Percentiles rank a stretch among this genome's conserved stretches.
Conservation (phyloP, 2,888 invertebrate species). For the Candidula unifasciata region DNA sequence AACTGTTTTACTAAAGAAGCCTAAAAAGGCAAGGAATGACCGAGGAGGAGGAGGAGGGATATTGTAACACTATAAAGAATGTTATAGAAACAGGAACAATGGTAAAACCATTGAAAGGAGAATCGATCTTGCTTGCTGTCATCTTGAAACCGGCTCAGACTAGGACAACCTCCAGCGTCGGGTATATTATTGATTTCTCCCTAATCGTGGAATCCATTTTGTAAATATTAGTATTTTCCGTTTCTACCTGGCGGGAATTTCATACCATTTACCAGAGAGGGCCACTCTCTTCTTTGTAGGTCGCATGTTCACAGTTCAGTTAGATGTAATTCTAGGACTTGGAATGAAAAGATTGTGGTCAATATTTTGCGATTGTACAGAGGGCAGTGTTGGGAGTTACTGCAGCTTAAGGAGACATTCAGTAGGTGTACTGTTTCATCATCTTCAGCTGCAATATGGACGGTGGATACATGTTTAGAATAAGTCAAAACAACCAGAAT, state of each 20-base stretch:
- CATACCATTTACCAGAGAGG: background rate
- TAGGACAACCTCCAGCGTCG: background rate
- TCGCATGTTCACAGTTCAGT: background rate
- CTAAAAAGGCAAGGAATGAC: no score
- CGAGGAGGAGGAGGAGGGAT: no score
- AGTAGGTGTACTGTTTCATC: no score
- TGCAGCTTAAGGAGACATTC: no score
- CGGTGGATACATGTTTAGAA: no score
- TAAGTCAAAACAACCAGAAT: no score
- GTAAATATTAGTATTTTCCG: slow-evolving; percentile 16
- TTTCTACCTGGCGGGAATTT: slow-evolving; percentile 13
- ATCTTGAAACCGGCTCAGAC: background rate
- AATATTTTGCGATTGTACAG: no score
- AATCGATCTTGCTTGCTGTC: slow-evolving; percentile 5
- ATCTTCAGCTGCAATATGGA: no score
- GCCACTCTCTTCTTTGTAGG: background rate
- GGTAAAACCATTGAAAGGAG: background rate
- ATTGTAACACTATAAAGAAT: no score
- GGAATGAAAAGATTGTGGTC: background rate
- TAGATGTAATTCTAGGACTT: background rate
- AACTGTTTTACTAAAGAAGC: no score
- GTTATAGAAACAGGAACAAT: background rate
- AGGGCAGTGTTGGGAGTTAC: no score
- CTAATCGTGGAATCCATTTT: slow-evolving; percentile 12
- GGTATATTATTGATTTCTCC: slow-evolving; percentile 9